Percentiles rank a stretch among this genome's conserved stretches.
These are phyloP conservation scores for Mesoclemmys tuberculata DNA, from an alignment of 2,113 vertebrate genomes.

Conservation along the genomic window DNA sequence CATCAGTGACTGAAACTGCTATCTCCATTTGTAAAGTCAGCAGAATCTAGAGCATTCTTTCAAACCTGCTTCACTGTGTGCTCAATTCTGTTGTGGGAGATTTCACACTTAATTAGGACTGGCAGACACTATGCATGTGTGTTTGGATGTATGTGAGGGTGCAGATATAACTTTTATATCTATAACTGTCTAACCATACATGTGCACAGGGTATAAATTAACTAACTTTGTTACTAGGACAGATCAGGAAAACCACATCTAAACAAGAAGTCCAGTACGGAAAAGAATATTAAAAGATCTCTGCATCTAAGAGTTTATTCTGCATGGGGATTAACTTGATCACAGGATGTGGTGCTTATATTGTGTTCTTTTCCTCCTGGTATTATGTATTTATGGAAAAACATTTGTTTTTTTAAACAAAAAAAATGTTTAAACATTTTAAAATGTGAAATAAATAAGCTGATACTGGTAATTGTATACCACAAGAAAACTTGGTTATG, in stretches of 20 bases:
- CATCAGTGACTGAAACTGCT: background rate
- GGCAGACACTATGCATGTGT: slow-evolving; percentile 18
- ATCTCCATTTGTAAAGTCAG: background rate
- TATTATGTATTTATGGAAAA: background rate
- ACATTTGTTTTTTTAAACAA: no score
- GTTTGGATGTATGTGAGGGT: slow-evolving; percentile 53
- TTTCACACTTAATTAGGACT: slow-evolving; percentile 65
- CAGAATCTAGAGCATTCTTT: background rate
- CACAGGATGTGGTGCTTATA: background rate
- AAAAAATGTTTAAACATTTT: no score
- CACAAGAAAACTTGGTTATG: background rate
- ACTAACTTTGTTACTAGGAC: slow-evolving; percentile 69
- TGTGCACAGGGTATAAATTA: slow-evolving; percentile 58
- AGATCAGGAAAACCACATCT: slow-evolving; percentile 69
- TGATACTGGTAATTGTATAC: rapidly evolving
- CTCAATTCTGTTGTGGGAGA: slow-evolving; percentile 33
- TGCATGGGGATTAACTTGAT: background rate
- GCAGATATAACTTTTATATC: background rate
- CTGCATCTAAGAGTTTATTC: background rate
- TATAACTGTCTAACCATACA: slow-evolving; percentile 62
- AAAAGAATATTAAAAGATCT: slow-evolving; percentile 60
- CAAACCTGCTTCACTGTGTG: background rate
- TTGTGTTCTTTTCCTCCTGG: background rate
- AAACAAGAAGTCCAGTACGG: slow-evolving; percentile 56
- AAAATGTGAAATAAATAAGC: background rate